A percentile compares a stretch with the other conserved stretches of the same genome.
Evolutionary conservation across 64 coral and sea anemone genomes (phyloP).

Genomic region (Porites lutea): DNA sequence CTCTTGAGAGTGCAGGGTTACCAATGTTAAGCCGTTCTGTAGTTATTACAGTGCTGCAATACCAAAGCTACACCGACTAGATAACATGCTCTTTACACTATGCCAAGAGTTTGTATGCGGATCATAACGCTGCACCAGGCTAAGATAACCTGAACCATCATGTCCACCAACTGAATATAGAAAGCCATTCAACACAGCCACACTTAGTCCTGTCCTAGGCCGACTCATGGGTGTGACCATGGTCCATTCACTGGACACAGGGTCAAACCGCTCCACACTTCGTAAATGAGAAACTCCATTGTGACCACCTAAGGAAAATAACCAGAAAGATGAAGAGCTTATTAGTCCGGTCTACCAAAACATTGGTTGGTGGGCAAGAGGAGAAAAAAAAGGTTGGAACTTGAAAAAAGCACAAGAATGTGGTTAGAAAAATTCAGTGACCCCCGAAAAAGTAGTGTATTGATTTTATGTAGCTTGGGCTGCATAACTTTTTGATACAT

Average conservation of each 20-base stretch:
- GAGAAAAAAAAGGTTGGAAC: too few relatives aligned
- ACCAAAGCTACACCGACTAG: conserved; percentile 93
- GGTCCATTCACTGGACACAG: conserved; percentile 89
- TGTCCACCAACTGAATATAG: conserved; percentile 90
- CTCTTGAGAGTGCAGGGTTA: too few relatives aligned
- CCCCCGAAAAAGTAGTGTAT: too few relatives aligned
- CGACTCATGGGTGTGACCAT: conserved; percentile 93
- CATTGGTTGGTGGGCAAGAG: too few relatives aligned
- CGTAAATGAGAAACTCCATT: conserved; percentile 91
- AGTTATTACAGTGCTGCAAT: conserved; percentile 69
- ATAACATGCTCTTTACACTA: conserved; percentile 70
- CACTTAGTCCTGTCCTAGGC: conserved; percentile 87
- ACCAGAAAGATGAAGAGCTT: background rate
- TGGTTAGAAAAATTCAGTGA: too few relatives aligned
- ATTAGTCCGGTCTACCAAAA: too few relatives aligned
- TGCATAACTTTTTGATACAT: too few relatives aligned
- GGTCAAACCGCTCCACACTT: conserved; percentile 95
- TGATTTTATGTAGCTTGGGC: too few relatives aligned
- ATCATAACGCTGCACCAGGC: conserved; percentile 82
- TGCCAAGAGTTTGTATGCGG: conserved; percentile 73
- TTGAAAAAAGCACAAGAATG: too few relatives aligned
- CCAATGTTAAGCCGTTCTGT: too few relatives aligned
- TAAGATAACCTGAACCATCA: conserved; percentile 90
- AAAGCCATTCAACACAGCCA: conserved; percentile 79
- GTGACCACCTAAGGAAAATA: conserved; percentile 71